Evolutionary conservation across 2,797 vertebrate genomes (phyloP).

Genomic region (Antrozous pallidus): DNA sequence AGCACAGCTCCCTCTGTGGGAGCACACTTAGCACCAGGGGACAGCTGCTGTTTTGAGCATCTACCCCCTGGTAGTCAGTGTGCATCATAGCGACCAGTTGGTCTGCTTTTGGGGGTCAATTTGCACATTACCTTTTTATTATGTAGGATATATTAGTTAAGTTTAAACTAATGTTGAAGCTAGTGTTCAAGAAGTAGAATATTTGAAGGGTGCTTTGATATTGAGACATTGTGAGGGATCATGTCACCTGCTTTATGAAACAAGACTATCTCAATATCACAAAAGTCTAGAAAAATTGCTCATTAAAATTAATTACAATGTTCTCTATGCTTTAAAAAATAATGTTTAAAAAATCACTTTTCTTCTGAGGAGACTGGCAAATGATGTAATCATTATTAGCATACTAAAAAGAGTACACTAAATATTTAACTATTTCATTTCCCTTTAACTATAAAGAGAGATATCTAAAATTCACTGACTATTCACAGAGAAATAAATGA

Average conservation of each 20-base stretch:
- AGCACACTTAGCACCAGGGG: no score
- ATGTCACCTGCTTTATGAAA: not conserved
- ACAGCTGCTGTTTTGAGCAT: no score
- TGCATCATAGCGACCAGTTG: no score
- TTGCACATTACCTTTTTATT: no score
- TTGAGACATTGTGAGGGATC: not conserved
- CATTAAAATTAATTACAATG: not conserved
- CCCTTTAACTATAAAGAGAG: not conserved
- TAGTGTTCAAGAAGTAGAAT: not conserved
- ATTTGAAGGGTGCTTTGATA: not conserved
- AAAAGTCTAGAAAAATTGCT: not conserved
- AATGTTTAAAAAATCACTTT: not conserved
- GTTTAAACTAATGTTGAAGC: not conserved
- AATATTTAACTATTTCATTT: not conserved
- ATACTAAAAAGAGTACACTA: not conserved
- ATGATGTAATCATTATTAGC: not conserved
- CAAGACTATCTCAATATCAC: not conserved
- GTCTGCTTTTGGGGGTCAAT: no score
- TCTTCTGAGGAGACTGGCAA: not conserved
- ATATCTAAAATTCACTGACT: not conserved
- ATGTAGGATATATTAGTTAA: no score
- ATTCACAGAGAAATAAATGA: not conserved
- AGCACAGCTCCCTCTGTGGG: no score
- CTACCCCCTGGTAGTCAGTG: no score
- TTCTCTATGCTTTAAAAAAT: not conserved